Conservation (phyloP, 1,140 invertebrate species). For the Drosophila tani region DNA sequence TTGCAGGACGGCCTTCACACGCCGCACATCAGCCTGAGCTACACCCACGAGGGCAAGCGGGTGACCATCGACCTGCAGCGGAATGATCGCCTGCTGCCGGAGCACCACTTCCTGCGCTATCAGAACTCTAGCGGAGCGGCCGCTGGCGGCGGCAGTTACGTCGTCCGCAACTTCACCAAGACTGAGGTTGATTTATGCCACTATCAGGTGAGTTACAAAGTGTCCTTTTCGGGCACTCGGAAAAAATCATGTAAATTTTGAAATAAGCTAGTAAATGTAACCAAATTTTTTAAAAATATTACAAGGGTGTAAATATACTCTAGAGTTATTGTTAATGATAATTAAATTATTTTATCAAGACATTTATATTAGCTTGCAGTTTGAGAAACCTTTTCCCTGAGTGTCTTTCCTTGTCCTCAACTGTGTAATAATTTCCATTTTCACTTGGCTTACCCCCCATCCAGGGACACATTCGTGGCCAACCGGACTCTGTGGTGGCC, state of each 20-base stretch:
- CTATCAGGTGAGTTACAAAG: constrained; percentile 72
- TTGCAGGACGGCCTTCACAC: constrained; percentile 90
- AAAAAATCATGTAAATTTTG: neutral
- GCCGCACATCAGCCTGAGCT: constrained; percentile 89
- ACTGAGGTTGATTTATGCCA: constrained; percentile 85
- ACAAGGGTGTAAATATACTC: too few relatives aligned
- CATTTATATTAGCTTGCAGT: neutral
- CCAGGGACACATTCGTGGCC: constrained; percentile 90
- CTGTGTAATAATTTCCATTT: constrained; percentile 51
- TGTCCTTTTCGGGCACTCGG: neutral
- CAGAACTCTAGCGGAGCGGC: constrained; percentile 86
- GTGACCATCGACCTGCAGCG: constrained; percentile 90
- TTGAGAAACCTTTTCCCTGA: neutral
- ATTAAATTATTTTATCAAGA: neutral
- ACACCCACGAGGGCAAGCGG: constrained; percentile 88
- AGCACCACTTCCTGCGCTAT: constrained; percentile 90
- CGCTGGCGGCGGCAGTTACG: constrained; percentile 85
- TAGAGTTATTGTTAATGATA: too few relatives aligned
- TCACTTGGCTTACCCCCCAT: constrained; percentile 6
- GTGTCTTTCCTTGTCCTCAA: neutral
- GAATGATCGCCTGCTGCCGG: constrained; percentile 91
- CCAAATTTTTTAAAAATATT: neutral
- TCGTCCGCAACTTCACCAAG: constrained; percentile 85
- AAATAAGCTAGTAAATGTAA: neutral
- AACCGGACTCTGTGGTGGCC: constrained; percentile 92